These are phyloP conservation scores for Climacteris rufus DNA, from an alignment of 2,113 vertebrate genomes.

Conservation along the genomic window DNA sequence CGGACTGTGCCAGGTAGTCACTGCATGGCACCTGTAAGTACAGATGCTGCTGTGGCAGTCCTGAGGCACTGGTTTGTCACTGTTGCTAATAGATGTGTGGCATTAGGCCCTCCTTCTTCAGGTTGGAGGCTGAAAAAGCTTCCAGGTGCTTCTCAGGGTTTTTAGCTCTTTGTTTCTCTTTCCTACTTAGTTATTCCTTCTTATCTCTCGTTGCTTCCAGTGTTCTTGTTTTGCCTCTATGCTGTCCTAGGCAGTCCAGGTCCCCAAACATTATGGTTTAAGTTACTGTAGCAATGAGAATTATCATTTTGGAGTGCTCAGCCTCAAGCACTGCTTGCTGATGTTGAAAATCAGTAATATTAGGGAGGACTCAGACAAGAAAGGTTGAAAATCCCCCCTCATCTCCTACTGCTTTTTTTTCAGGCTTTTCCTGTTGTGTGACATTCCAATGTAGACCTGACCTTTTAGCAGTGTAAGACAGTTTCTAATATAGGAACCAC, in stretches of 20 bases:
- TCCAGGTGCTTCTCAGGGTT: slow-evolving; percentile 27
- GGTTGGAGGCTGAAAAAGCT: neutral
- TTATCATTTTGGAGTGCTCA: neutral
- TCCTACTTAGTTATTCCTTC: neutral
- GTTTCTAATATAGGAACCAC: neutral
- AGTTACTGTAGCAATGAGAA: neutral
- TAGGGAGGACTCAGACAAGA: neutral
- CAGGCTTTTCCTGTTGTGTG: neutral
- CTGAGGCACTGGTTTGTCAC: neutral
- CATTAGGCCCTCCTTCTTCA: neutral
- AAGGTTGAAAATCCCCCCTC: neutral
- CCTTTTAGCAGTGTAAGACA: neutral
- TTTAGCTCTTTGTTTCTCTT: neutral
- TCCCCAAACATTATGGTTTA: neutral
- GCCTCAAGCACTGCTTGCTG: neutral
- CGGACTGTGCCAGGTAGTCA: neutral
- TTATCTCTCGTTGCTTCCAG: neutral
- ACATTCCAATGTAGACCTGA: neutral
- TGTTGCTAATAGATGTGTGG: neutral
- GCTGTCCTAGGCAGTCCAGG: neutral
- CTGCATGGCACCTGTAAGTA: neutral
- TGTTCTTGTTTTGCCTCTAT: neutral
- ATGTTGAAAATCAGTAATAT: neutral
- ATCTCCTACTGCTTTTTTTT: neutral
- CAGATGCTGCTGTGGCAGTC: neutral